A percentile compares a stretch with the other conserved stretches of the same genome.
Evolutionary conservation across 2,113 vertebrate genomes (phyloP).

Genomic region (Toxostoma redivivum): DNA sequence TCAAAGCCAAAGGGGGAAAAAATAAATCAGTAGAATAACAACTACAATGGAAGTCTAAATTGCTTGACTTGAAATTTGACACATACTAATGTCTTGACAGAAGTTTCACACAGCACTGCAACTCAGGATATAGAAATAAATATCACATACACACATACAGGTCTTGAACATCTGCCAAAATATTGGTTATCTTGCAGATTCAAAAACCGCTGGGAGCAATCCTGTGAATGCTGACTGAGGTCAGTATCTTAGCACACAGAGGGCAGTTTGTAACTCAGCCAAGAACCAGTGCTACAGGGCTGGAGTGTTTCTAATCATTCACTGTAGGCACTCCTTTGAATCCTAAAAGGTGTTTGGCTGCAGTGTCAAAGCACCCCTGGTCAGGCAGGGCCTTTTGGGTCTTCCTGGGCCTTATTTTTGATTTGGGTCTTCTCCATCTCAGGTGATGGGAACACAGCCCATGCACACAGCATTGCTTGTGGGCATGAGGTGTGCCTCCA

Average conservation of each 20-base stretch:
- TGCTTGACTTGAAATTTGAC: not conserved
- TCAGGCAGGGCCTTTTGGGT: not conserved
- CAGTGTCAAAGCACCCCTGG: not conserved
- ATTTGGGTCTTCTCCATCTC: not conserved
- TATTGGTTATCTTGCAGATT: not conserved
- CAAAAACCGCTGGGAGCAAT: not conserved
- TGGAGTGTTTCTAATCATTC: not conserved
- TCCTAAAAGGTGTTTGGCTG: not conserved
- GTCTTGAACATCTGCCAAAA: not conserved
- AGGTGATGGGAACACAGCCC: not conserved
- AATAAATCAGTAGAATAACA: not conserved
- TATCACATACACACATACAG: not conserved
- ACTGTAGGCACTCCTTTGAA: not conserved
- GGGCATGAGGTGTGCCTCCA: fast-evolving
- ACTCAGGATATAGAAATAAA: not conserved
- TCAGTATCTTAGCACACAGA: not conserved
- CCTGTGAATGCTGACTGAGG: not conserved
- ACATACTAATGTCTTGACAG: not conserved
- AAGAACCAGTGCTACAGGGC: not conserved
- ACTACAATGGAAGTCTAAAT: not conserved
- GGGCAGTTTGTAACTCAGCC: not conserved
- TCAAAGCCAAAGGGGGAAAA: not conserved
- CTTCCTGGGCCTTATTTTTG: not conserved
- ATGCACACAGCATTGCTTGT: fast-evolving
- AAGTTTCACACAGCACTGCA: not conserved